phyloP scores from a whole-genome alignment of 2,888 invertebrate species.

The Idaea biselata region DNA sequence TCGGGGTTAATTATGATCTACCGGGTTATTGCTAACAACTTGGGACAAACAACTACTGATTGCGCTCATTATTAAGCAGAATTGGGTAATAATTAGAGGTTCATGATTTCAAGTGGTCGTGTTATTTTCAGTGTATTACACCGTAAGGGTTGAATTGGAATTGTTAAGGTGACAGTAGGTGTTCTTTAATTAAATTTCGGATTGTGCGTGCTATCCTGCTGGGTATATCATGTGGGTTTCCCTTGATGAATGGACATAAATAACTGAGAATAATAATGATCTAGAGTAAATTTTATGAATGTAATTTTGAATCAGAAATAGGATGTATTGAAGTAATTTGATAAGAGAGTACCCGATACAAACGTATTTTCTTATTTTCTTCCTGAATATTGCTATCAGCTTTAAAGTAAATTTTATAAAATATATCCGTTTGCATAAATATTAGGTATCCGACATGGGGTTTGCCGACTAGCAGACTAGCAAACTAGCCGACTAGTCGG shows the following conservation, averaged over 20 bases:
- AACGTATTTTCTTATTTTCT: no score
- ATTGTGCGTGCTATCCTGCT: background rate
- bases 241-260: background rate
- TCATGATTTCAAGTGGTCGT: background rate
- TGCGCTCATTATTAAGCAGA: slow-evolving; percentile 4
- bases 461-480: no score
- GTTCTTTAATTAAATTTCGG: slow-evolving; percentile 41
- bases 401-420: no score
- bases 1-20: slow-evolving; percentile 35
- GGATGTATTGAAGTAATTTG: background rate
- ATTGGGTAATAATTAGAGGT: slow-evolving; percentile 1
- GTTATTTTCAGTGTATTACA: background rate
- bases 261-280: background rate
- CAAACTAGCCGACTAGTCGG: no score
- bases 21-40: slow-evolving; percentile 16
- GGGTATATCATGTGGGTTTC: background rate
- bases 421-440: no score
- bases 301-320: background rate
- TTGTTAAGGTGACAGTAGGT: slow-evolving; percentile 34
- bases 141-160: slow-evolving; percentile 23
- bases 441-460: no score
- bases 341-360: no score
- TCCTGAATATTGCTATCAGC: no score
- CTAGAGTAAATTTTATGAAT: background rate
- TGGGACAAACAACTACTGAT: slow-evolving; percentile 2